Percentiles rank a stretch among this genome's conserved stretches.
phyloP scores from a whole-genome alignment of 2,888 invertebrate species.

The Cotesia congregata region DNA sequence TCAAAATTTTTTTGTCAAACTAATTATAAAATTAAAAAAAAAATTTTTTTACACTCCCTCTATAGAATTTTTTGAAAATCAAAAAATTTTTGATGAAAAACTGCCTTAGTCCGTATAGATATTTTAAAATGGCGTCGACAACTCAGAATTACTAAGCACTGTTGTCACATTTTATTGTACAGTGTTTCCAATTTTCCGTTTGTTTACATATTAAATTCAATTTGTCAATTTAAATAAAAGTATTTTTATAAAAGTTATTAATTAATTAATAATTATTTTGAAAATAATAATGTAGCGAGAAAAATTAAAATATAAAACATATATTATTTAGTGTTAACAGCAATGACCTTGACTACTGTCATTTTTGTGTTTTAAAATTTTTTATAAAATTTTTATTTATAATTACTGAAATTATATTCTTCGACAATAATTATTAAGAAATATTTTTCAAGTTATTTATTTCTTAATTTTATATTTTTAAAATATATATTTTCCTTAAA shows the following conservation, averaged over 20 bases:
- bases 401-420: neutral
- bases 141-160: constrained; percentile 57
- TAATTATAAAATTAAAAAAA: too few relatives aligned
- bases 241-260: neutral
- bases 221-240: neutral
- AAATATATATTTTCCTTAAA: neutral
- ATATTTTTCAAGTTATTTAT: neutral
- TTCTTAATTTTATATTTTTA: neutral
- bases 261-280: neutral
- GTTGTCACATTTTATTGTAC: constrained; percentile 70
- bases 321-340: neutral
- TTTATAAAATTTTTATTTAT: neutral
- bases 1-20: too few relatives aligned
- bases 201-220: constrained; percentile 61
- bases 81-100: too few relatives aligned
- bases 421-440: neutral
- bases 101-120: too few relatives aligned
- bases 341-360: neutral
- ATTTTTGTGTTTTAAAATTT: neutral
- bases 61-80: too few relatives aligned
- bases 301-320: neutral
- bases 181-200: constrained; percentile 69
- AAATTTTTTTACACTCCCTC: too few relatives aligned
- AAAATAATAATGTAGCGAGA: neutral
- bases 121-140: constrained; percentile 64